Evolutionary conservation across 2,888 invertebrate species (phyloP), one percentile per base, ranked within the genome.

Genomic region (Hecatera dysodea): DNA sequence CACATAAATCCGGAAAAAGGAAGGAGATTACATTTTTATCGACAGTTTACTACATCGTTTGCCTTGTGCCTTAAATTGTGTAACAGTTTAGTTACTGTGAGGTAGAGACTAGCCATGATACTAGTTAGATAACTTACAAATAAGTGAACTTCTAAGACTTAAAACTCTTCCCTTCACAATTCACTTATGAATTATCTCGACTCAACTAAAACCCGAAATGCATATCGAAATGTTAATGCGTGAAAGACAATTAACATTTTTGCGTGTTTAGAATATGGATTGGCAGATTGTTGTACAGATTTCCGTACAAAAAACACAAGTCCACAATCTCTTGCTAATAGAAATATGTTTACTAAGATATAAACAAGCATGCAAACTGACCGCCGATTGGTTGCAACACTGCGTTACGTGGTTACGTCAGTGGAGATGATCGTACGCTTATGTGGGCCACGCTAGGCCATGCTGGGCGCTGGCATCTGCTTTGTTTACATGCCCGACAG

Each of bases 401-500:
- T 33, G 39, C 48, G 44, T 66, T 71, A 71, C 64, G 9, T 63
- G 62, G 53, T 85, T 75, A 83, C 80, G 61, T 80, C 75, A 80
- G 50, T 57, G 75, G 44, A 66, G 81, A 85, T 80, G 72, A 71
- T 71, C 79, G 62, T 36, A 33, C 19, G 64, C 67, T 66, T 56
- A 67, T 69, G 81, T 83, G 61, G 78, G 81, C 59, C 73, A 61
- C 12, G 46, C 12, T 82, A 56, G 71, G 77, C 55, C 33, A 33
- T 3, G 33, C 53, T 50, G 24, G 46, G 52, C 12, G 61, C 70
- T 55, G 39, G 56, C 72, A 72, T 76, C 74, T 72, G 76, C 73
- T 84, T 76, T 82, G 85, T 82, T 82, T 75, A 80, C 81, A 70
- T 62, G 57, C n/a, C 65, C 48, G 65, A 77, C 42, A 81, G 56